A percentile compares a stretch with the other conserved stretches of the same genome.
Evolutionary conservation across 2,797 vertebrate genomes (phyloP).

Genomic region (Gymnocypris eckloni): DNA sequence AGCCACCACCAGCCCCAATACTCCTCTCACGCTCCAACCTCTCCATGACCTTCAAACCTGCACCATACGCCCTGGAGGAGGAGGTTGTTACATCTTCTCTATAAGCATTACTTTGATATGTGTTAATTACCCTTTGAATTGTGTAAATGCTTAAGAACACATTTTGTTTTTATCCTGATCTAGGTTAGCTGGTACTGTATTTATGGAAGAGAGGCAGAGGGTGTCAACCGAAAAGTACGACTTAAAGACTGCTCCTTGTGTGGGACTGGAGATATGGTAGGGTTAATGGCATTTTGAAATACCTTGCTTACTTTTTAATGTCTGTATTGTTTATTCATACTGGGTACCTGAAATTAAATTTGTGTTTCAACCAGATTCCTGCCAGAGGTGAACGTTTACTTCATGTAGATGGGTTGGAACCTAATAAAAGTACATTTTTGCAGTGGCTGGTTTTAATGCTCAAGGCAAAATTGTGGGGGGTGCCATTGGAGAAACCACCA

Average conservation of each 20-base stretch:
- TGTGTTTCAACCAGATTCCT: conserved; percentile 79
- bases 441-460: conserved; percentile 88
- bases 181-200: conserved; percentile 94
- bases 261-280: conserved; percentile 89
- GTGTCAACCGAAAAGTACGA: conserved; percentile 84
- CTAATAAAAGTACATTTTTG: conserved; percentile 94
- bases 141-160: conserved; percentile 10
- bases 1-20: conserved; percentile 85
- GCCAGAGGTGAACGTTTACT: conserved; percentile 80
- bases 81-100: conserved; percentile 72
- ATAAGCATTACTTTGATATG: not conserved
- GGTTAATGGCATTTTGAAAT: not conserved
- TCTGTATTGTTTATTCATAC: not conserved
- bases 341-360: not conserved
- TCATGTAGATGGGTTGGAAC: conserved; percentile 82
- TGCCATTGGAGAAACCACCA: conserved; percentile 83
- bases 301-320: not conserved
- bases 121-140: not conserved
- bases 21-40: conserved; percentile 81
- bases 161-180: not conserved
- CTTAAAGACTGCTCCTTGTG: conserved; percentile 84
- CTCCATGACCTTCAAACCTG: conserved; percentile 87
- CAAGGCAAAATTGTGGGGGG: conserved; percentile 86
- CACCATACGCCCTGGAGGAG: conserved; percentile 78
- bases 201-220: conserved; percentile 80